Conservation (phyloP, 2,113 vertebrate species). For the Dipodomys merriami region DNA sequence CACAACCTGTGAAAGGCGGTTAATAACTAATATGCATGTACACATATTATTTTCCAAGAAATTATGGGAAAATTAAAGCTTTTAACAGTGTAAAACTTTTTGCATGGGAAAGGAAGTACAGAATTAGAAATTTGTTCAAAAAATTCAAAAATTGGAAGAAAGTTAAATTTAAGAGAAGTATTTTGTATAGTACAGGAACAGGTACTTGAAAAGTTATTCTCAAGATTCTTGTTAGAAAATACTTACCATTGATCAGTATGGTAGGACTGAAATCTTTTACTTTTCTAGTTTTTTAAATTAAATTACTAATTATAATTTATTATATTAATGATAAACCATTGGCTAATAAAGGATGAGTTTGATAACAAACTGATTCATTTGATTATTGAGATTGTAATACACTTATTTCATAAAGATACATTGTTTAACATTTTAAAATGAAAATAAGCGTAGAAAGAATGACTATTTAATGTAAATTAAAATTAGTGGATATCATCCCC, state of each 20-base stretch:
- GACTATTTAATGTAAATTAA: background rate
- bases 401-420: background rate
- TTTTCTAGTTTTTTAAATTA: slow-evolving; percentile 15
- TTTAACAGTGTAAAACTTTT: background rate
- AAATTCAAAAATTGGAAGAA: slow-evolving; percentile 1
- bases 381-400: background rate
- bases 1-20: background rate
- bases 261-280: background rate
- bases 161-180: slow-evolving; percentile 9
- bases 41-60: background rate
- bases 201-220: background rate
- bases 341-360: background rate
- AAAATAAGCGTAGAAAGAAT: slow-evolving; percentile 4
- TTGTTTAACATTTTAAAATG: slow-evolving; percentile 20
- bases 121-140: background rate
- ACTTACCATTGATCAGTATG: background rate
- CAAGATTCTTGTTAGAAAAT: background rate
- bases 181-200: background rate
- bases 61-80: background rate
- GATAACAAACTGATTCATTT: background rate
- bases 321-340: background rate
- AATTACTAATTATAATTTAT: background rate
- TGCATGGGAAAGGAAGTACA: background rate
- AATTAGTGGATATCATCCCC: background rate
- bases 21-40: background rate